Percentiles rank a stretch among this genome's conserved stretches.
Evolutionary conservation across 2,888 invertebrate genomes (phyloP).

Genomic region (Microplitis manilae): DNA sequence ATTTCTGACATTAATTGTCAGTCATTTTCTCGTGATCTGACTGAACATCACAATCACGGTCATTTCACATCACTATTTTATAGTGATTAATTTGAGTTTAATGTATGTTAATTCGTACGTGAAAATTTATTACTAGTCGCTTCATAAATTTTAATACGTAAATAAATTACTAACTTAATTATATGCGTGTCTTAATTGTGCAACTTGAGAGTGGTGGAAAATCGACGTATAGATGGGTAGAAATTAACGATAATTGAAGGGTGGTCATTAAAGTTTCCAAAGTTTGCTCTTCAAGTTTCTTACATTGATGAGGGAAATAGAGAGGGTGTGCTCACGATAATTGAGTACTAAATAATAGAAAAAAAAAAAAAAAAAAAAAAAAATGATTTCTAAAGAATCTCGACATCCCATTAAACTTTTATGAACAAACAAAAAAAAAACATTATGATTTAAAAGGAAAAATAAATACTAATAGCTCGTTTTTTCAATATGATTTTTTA

Average conservation of each 20-base stretch:
- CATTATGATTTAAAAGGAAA: too few species aligned
- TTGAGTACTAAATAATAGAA: background rate
- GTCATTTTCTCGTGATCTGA: too few species aligned
- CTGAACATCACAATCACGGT: too few species aligned
- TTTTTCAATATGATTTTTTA: background rate
- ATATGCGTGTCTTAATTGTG: background rate
- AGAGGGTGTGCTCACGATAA: background rate
- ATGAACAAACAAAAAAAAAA: too few species aligned
- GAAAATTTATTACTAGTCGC: background rate
- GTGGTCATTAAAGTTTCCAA: background rate
- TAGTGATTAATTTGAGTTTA: background rate
- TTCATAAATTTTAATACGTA: background rate
- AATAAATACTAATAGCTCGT: background rate
- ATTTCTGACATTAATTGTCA: too few species aligned
- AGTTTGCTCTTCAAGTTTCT: background rate
- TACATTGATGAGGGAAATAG: background rate
- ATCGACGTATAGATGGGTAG: background rate
- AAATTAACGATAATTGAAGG: constrained; percentile 1
- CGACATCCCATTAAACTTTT: too few species aligned
- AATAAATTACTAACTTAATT: background rate
- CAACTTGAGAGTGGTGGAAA: background rate
- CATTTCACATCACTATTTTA: too few species aligned
- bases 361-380: background rate
- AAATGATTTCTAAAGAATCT: too few species aligned
- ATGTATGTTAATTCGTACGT: background rate